Base-by-base conservation (phyloP, 37 sponge, comb jelly and placozoan genomes). In the Lycopodina hypogea region DNA sequence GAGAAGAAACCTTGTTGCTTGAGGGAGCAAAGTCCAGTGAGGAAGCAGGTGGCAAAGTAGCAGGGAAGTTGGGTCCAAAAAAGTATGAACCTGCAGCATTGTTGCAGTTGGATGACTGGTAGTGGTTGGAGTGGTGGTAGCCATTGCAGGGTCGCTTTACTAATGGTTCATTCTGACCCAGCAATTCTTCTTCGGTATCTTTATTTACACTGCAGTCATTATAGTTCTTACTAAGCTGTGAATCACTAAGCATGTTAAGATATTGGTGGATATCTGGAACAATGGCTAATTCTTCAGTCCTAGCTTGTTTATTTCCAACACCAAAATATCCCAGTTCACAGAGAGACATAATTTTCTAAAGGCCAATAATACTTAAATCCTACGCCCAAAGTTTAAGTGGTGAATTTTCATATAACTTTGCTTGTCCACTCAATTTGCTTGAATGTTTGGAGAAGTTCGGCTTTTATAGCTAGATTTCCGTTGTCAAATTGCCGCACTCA, bases 141-240 rank as follows among this genome's bases (percentile, higher is more conserved):
- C 30, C 9, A 12, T 32, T 65, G 35, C 66, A 65, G 12, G 18
- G 66, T 2, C 66, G 66, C 30, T 65, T 65, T 24, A 11, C 33
- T 65, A 28, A 65, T 65, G 2, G 2, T 65, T 28, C 66, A 30
- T 65, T 32, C 59, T 58, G 59, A 2, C 9, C 59, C 32, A 65
- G 66, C 35, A 65, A 4, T 30, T 65, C 66, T 65, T 65, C 66
- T 65, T 65, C n/a, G n/a, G n/a, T n/a, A n/a, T n/a, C 66, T 65
- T 32, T 32, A 65, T 34, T 65, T 34, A 65, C n/a, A n/a, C n/a
- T 32, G 35, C 66, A 65, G 30, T 65, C 66, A 33, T 34, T 65
- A 12, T 30, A 17, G 34, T 30, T 65, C 66, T 65, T 65, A 12
- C 35, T 32, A 32, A 15, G 11, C 66, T 65, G 66, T 32, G 30